Conservation (phyloP, 2,888 invertebrate species). For the Cataglyphis cursor region DNA sequence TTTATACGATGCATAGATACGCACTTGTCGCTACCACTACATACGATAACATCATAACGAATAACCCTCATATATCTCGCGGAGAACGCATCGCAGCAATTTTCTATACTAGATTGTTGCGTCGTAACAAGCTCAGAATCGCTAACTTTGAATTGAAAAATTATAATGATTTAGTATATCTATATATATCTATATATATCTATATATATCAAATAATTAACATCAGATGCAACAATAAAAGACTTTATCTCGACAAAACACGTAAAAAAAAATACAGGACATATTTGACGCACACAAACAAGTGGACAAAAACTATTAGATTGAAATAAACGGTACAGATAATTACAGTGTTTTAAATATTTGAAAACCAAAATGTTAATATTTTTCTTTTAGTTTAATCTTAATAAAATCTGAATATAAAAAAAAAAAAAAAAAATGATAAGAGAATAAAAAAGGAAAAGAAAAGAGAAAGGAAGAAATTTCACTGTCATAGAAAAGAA, state of each 20-base stretch:
- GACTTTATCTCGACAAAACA: not conserved
- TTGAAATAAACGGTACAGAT: not conserved
- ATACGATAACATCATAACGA: conserved; percentile 50
- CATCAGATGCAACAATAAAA: conserved; percentile 5
- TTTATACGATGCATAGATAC: conserved; percentile 57
- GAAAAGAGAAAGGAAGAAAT: not conserved
- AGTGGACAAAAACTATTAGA: not conserved
- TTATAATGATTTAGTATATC: not conserved
- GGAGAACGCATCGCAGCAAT: conserved; percentile 33
- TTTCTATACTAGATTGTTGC: conserved; percentile 40
- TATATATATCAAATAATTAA: not conserved
- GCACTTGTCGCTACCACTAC: conserved; percentile 51
- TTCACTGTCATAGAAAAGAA: not conserved
- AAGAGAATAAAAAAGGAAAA: not conserved
- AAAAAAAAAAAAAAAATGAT: not conserved
- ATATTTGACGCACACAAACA: not conserved
- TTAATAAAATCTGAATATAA: conserved; percentile 12
- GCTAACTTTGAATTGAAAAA: conserved; percentile 8
- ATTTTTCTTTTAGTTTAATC: not conserved
- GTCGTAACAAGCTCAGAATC: conserved; percentile 7
- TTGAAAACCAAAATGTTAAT: not conserved
- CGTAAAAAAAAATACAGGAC: not conserved
- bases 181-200: not conserved
- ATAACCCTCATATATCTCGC: conserved; percentile 45
- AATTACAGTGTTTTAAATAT: not conserved